A percentile compares a stretch with the other conserved stretches of the same genome.
These are phyloP conservation scores for Melanotaenia trifasciata DNA, from an alignment of 2,797 vertebrate species.

Conservation along the genomic window DNA sequence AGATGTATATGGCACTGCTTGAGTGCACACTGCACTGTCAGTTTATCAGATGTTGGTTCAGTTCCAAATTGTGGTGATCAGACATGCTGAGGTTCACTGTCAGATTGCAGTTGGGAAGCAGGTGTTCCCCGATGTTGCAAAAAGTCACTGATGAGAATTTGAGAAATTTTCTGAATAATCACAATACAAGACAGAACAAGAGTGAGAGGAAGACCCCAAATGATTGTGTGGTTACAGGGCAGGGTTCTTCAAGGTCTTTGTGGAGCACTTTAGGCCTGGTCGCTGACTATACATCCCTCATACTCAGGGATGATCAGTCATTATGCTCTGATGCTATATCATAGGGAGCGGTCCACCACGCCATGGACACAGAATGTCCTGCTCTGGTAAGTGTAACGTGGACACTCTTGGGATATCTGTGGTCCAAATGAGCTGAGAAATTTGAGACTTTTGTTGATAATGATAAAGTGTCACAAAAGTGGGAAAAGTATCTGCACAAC, in stretches of 20 bases:
- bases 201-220: conserved; percentile 34
- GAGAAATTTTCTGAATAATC: conserved; percentile 36
- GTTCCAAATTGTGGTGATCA: conserved; percentile 19
- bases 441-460: conserved; percentile 28
- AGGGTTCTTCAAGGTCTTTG: conserved; percentile 60
- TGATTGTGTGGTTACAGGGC: conserved; percentile 62
- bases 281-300: conserved; percentile 56
- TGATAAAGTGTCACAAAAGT: conserved; percentile 15
- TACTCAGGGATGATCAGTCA: conserved; percentile 55
- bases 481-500: background rate
- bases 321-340: conserved; percentile 47
- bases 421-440: conserved; percentile 27
- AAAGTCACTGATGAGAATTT: conserved; percentile 43
- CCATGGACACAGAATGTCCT: conserved; percentile 60
- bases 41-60: conserved; percentile 29
- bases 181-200: conserved; percentile 29
- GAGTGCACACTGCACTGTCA: conserved; percentile 12
- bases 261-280: conserved; percentile 43
- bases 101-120: conserved; percentile 33
- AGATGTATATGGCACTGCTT: conserved; percentile 5
- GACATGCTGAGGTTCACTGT: conserved; percentile 20
- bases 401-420: conserved; percentile 37
- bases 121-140: conserved; percentile 24
- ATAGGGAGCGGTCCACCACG: conserved; percentile 57
- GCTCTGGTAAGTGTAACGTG: conserved; percentile 71